A percentile compares a stretch with the other conserved stretches of the same genome.
phyloP scores from a whole-genome alignment of 2,113 vertebrate genomes.

The Larimichthys crocea region DNA sequence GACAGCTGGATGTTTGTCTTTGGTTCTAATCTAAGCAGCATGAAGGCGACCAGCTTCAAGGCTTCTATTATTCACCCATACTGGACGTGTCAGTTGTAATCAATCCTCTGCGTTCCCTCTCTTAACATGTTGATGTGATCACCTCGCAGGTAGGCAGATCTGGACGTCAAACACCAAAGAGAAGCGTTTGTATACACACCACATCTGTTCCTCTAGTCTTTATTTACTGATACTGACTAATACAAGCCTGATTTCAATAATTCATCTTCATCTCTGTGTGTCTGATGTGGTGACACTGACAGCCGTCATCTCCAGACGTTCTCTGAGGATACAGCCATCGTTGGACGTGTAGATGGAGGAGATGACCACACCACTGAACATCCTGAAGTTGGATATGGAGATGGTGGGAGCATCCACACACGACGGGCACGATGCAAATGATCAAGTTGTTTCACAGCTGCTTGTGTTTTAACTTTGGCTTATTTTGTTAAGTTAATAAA shows the following conservation, averaged over 20 bases:
- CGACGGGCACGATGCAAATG: too few relatives aligned
- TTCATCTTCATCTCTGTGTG: too few relatives aligned
- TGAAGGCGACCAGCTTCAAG: not conserved
- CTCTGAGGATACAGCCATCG: too few relatives aligned
- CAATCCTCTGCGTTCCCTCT: conserved; percentile 17
- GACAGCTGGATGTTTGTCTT: not conserved
- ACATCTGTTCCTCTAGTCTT: not conserved
- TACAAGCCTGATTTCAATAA: too few relatives aligned
- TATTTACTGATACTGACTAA: too few relatives aligned
- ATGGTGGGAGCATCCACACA: too few relatives aligned
- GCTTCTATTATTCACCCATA: conserved; percentile 22
- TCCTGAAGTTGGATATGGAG: too few relatives aligned
- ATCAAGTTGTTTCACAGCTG: not conserved
- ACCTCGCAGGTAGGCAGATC: not conserved
- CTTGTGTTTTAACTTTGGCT: not conserved
- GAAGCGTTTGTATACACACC: not conserved
- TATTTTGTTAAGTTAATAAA: not conserved
- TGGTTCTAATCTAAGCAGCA: not conserved
- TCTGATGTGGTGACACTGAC: too few relatives aligned
- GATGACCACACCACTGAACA: too few relatives aligned
- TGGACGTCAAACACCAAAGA: conserved; percentile 4
- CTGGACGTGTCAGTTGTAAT: not conserved
- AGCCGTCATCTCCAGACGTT: too few relatives aligned
- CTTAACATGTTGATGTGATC: not conserved
- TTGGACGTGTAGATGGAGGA: too few relatives aligned